These are phyloP conservation scores for Neofelis nebulosa DNA, from an alignment of 2,113 vertebrate species.

Conservation along the genomic window DNA sequence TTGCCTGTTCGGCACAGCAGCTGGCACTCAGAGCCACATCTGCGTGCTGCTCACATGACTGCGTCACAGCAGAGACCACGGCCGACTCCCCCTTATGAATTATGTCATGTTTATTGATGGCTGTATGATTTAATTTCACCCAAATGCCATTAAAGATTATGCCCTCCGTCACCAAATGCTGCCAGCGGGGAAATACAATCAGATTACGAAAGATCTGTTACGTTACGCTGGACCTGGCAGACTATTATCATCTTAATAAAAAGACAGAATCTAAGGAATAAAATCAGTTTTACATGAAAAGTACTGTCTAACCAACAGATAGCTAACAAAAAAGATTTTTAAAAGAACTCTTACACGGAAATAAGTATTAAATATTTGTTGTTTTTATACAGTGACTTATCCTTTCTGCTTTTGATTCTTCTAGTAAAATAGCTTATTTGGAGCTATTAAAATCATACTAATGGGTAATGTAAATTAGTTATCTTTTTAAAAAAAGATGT, in stretches of 20 bases:
- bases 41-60: conserved; percentile 85
- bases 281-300: conserved; percentile 87
- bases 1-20: conserved; percentile 90
- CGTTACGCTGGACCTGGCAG: conserved; percentile 88
- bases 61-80: conserved; percentile 91
- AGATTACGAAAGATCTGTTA: conserved; percentile 93
- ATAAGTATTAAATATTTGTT: conserved; percentile 67
- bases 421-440: conserved; percentile 60
- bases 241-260: conserved; percentile 91
- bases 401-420: conserved; percentile 62
- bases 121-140: conserved; percentile 94
- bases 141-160: conserved; percentile 95
- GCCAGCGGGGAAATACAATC: conserved; percentile 93
- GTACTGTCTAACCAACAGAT: conserved; percentile 85
- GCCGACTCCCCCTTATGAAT: conserved; percentile 93
- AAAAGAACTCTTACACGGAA: conserved; percentile 68
- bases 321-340: conserved; percentile 83
- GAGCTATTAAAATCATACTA: conserved; percentile 68
- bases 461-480: not conserved
- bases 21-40: conserved; percentile 87
- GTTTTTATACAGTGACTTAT: conserved; percentile 29
- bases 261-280: conserved; percentile 86
- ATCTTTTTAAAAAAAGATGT: not conserved
- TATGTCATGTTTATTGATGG: conserved; percentile 94
- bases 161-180: conserved; percentile 91